phyloP scores from a whole-genome alignment of 37 sponge, comb jelly and placozoan genomes.

The Oscarella lobularis region DNA sequence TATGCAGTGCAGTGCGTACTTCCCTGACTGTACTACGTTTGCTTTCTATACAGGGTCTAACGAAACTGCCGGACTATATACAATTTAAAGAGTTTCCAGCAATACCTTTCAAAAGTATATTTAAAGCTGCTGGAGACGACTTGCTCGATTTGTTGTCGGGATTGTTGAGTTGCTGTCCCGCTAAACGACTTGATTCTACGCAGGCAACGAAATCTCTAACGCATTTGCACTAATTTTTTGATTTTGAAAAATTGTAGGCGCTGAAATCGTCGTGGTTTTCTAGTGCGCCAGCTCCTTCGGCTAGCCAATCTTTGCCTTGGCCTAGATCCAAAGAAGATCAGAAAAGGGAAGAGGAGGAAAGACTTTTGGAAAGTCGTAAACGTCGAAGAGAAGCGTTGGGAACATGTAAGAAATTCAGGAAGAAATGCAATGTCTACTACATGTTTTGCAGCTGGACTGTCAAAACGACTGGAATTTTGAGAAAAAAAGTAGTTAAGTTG shows the following conservation, averaged over 20 bases:
- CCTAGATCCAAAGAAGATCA: constrained; percentile 39
- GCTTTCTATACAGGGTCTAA: constrained; percentile 34
- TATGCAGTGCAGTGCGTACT: too few species aligned
- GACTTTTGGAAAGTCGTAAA: background rate
- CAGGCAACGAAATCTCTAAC: too few species aligned
- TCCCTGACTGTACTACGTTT: too few species aligned
- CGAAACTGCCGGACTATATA: constrained; percentile 74
- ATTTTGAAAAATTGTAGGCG: too few species aligned
- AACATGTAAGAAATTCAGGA: background rate
- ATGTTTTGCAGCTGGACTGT: too few species aligned
- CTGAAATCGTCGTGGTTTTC: constrained; percentile 56
- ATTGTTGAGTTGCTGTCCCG: constrained; percentile 60
- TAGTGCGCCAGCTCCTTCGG: constrained; percentile 55
- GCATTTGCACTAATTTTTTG: too few species aligned
- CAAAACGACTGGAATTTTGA: too few species aligned
- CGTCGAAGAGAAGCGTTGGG: background rate
- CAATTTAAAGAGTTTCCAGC: constrained; percentile 50
- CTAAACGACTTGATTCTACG: constrained; percentile 42
- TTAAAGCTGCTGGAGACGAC: constrained; percentile 84
- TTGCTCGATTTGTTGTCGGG: constrained; percentile 42
- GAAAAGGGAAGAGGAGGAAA: background rate
- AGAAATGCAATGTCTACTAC: too few species aligned
- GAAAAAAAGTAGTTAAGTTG: too few species aligned
- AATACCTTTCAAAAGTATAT: constrained; percentile 63
- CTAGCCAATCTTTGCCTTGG: constrained; percentile 42